phyloP scores from a whole-genome alignment of 2,888 invertebrate species.

The Clivina fossor region DNA sequence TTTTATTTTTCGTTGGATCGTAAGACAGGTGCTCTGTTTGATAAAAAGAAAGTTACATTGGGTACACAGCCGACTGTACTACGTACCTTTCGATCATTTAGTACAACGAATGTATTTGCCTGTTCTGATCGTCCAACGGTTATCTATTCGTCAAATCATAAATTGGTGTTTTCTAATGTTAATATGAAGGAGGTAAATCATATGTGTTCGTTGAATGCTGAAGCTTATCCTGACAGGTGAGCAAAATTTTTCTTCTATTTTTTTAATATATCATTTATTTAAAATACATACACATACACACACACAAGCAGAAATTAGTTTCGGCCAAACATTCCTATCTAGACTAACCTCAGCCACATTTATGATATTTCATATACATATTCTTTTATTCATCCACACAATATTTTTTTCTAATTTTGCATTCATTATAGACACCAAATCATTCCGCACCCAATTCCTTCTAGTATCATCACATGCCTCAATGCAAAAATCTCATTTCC shows the following conservation, averaged over 20 bases:
- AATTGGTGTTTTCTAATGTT: constrained; percentile 97
- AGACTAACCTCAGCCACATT: no score
- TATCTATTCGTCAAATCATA: constrained; percentile 98
- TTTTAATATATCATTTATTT: constrained; percentile 5
- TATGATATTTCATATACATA: no score
- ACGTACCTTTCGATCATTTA: constrained; percentile 83
- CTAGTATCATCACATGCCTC: no score
- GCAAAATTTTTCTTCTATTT: constrained; percentile 23
- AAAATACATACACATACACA: no score
- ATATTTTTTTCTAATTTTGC: no score
- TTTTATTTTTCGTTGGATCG: constrained; percentile 90
- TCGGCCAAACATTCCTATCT: no score
- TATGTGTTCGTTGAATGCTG: constrained; percentile 96
- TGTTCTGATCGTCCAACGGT: constrained; percentile 98
- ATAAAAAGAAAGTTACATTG: constrained; percentile 93
- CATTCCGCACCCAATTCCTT: no score
- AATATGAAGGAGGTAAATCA: constrained; percentile 93
- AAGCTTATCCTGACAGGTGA: constrained; percentile 90
- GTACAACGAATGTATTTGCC: constrained; percentile 96
- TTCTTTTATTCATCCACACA: no score
- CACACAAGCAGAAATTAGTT: no score
- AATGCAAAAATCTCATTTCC: no score
- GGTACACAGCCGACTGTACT: constrained; percentile 97
- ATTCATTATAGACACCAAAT: no score
- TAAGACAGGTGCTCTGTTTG: constrained; percentile 71